These are phyloP conservation scores for Manis javanica DNA, from an alignment of 2,797 vertebrate species.

Conservation along the genomic window DNA sequence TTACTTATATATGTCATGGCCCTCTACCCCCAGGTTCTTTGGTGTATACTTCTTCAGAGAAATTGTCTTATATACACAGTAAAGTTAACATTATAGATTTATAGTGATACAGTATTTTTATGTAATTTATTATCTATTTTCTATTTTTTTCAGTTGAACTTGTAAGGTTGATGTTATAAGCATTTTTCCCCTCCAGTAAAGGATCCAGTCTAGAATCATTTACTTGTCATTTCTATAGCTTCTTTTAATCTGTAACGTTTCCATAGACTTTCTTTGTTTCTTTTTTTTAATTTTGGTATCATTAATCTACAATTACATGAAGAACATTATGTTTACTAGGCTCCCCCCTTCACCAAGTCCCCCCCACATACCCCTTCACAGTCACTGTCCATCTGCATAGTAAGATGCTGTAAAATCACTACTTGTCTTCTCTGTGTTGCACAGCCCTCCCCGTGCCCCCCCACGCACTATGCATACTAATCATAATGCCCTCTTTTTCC, in stretches of 20 bases:
- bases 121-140: background rate
- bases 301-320: no score
- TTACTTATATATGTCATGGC: background rate
- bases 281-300: no score
- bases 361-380: no score
- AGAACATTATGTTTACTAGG: no score
- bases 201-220: background rate
- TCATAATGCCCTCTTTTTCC: no score
- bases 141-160: background rate
- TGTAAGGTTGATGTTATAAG: background rate
- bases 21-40: constrained; percentile 4
- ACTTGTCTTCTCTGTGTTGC: no score
- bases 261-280: constrained; percentile 31
- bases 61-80: constrained; percentile 15
- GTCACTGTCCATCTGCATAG: no score
- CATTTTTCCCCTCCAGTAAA: background rate
- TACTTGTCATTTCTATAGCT: background rate
- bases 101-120: constrained; percentile 20
- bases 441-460: no score
- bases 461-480: no score
- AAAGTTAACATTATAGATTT: constrained; percentile 30
- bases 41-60: background rate
- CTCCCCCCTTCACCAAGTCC: no score
- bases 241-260: constrained; percentile 30
- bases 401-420: no score